phyloP scores from a whole-genome alignment of 2,888 invertebrate genomes.

The Lasioglossum vierecki region DNA sequence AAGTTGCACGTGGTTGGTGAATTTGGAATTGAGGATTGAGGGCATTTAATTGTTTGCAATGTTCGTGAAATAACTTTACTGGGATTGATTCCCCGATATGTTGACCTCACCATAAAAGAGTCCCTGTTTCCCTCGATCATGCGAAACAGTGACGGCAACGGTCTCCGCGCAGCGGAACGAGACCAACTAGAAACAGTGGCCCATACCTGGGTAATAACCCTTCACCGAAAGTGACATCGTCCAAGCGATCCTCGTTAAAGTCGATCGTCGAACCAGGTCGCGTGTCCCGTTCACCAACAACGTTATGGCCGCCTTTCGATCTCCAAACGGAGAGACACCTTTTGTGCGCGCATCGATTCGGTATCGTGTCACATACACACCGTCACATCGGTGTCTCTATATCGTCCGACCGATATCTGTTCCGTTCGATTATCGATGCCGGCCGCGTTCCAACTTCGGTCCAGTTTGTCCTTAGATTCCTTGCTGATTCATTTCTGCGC shows the following conservation, averaged over 20 bases:
- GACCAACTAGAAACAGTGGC: background rate
- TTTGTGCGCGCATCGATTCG: slow-evolving; percentile 5
- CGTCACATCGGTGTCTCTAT: background rate
- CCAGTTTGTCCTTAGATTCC: slow-evolving; percentile 39
- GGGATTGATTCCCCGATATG: too few species aligned
- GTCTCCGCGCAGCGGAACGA: background rate
- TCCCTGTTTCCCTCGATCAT: background rate
- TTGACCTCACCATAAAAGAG: background rate
- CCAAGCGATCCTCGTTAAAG: slow-evolving; percentile 54
- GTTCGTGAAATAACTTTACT: background rate
- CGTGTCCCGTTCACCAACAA: slow-evolving; percentile 47
- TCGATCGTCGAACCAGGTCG: slow-evolving; percentile 43
- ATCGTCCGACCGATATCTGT: slow-evolving; percentile 33
- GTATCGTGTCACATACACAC: background rate
- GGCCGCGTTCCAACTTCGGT: slow-evolving; percentile 38
- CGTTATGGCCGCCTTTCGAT: slow-evolving; percentile 48
- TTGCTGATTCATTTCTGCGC: slow-evolving; percentile 41
- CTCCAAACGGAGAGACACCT: slow-evolving; percentile 36
- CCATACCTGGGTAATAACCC: slow-evolving; percentile 36
- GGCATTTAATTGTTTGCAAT: background rate
- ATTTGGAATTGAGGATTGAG: background rate
- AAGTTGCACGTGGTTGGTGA: background rate
- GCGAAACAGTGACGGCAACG: background rate
- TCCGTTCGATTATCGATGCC: slow-evolving; percentile 42
- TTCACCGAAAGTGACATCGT: slow-evolving; percentile 41